These are phyloP conservation scores for Priocnemis perturbator DNA, from an alignment of 2,888 invertebrate genomes.

Conservation along the genomic window DNA sequence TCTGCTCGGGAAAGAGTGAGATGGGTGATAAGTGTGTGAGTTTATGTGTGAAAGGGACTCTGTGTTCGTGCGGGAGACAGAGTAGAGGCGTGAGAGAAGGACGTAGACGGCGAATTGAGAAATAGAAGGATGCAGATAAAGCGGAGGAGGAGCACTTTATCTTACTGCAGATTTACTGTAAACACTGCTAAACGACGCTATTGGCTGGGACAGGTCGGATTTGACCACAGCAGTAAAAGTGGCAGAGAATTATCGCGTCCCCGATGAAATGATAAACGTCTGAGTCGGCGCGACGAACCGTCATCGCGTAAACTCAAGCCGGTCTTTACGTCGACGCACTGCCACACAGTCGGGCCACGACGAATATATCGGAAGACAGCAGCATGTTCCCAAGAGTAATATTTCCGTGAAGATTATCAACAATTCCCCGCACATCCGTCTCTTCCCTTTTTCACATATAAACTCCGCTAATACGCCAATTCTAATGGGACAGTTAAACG, in stretches of 20 bases:
- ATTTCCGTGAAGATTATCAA: no score
- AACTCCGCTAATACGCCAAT: no score
- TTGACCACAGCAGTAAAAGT: slow-evolving; percentile 10
- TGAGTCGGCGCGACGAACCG: not conserved
- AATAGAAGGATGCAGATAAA: slow-evolving; percentile 38
- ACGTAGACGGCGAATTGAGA: not conserved
- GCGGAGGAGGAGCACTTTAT: slow-evolving; percentile 29
- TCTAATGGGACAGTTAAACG: no score
- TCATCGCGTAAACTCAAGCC: not conserved
- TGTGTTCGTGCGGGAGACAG: not conserved
- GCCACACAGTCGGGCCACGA: no score
- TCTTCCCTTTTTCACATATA: no score
- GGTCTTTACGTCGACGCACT: no score
- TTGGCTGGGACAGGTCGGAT: slow-evolving; percentile 19
- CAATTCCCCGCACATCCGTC: no score
- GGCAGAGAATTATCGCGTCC: slow-evolving; percentile 12
- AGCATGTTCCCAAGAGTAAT: no score
- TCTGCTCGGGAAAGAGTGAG: not conserved
- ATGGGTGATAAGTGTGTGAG: not conserved
- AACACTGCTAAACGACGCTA: slow-evolving; percentile 38
- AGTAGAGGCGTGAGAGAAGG: not conserved
- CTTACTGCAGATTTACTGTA: slow-evolving; percentile 44
- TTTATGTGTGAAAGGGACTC: no score
- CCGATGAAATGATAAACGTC: slow-evolving; percentile 15
- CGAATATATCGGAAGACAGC: no score